A percentile compares a stretch with the other conserved stretches of the same genome.
Evolutionary conservation across 2,113 vertebrate genomes (phyloP).

Genomic region (Hippocampus guttulatus): DNA sequence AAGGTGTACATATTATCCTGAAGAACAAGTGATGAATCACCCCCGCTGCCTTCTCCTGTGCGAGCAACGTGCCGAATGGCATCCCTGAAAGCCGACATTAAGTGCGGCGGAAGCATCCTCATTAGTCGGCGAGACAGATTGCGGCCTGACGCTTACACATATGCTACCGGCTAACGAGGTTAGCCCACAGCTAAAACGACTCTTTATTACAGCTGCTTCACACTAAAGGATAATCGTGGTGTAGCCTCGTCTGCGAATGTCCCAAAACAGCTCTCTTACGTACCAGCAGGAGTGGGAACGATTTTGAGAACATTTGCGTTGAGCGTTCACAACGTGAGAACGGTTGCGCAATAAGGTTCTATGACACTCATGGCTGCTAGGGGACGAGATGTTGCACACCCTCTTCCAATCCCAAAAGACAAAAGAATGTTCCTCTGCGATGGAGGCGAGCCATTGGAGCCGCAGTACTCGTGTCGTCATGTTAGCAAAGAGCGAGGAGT

Average conservation of each 20-base stretch:
- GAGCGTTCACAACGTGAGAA: not conserved
- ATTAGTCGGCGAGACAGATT: conserved; percentile 68
- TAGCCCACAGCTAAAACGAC: conserved; percentile 60
- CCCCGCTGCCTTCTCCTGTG: not conserved
- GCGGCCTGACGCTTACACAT: conserved; percentile 60
- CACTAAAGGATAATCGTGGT: conserved; percentile 33
- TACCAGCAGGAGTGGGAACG: too few relatives aligned
- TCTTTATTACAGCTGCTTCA: conserved; percentile 46
- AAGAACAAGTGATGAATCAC: conserved; percentile 2
- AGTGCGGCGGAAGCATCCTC: conserved; percentile 32
- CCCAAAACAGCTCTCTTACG: conserved; percentile 15
- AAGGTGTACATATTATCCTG: not conserved
- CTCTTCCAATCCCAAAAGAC: not conserved
- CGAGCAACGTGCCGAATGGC: conserved; percentile 35
- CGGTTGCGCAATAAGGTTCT: not conserved
- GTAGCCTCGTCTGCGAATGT: not conserved
- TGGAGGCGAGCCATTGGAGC: too few relatives aligned
- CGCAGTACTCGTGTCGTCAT: not conserved
- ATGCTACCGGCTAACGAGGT: conserved; percentile 71
- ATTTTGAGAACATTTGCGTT: not conserved
- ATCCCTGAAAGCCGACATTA: conserved; percentile 13
- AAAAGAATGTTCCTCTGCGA: not conserved
- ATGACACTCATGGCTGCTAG: not conserved
- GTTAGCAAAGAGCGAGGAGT: not conserved
- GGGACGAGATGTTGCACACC: not conserved